Conservation (phyloP, 2,113 vertebrate genomes). For the Falco punctatus region DNA sequence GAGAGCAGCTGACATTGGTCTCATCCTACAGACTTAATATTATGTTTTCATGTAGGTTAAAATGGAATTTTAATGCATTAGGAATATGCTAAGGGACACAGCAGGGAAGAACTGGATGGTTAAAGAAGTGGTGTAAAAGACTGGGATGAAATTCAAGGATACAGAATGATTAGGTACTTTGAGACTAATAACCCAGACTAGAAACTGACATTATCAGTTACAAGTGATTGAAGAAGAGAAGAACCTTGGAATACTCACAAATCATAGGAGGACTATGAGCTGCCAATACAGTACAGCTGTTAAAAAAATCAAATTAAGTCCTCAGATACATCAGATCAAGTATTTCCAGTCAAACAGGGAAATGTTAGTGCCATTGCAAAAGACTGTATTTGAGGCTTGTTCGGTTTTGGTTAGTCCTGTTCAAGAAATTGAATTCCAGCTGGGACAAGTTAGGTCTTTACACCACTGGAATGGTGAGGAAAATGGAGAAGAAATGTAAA, state of each 20-base stretch:
- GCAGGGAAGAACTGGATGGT: not conserved
- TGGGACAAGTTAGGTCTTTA: not conserved
- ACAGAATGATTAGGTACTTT: not conserved
- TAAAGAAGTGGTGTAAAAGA: not conserved
- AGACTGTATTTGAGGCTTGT: not conserved
- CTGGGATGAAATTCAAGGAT: not conserved
- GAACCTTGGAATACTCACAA: not conserved
- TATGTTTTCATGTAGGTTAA: not conserved
- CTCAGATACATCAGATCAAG: not conserved
- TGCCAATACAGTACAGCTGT: not conserved
- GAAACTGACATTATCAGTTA: not conserved
- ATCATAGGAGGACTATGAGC: not conserved
- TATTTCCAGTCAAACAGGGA: not conserved
- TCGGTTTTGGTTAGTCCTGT: not conserved
- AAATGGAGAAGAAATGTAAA: not conserved
- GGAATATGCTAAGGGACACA: not conserved
- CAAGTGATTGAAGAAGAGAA: not conserved
- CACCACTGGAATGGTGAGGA: not conserved
- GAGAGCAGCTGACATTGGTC: not conserved
- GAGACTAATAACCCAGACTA: not conserved
- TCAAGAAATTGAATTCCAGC: not conserved
- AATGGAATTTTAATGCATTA: not conserved
- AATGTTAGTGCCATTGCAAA: not conserved
- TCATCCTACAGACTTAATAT: not conserved
- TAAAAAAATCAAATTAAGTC: not conserved